Percentiles rank a stretch among this genome's conserved stretches.
Evolutionary conservation across 1,140 invertebrate genomes (phyloP).

Genomic region (Drosophila sproati): DNA sequence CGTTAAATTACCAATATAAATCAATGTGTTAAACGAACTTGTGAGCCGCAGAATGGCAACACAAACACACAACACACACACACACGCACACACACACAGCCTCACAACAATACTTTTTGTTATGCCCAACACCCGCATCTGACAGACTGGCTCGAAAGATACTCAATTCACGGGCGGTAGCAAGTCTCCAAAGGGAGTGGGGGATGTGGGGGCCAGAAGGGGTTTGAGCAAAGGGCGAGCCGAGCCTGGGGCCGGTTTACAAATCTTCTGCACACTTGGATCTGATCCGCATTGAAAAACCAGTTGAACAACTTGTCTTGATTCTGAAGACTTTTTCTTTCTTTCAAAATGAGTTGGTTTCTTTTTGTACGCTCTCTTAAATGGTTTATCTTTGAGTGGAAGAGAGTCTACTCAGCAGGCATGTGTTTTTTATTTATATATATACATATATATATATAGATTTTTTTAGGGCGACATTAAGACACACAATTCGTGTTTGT

Average conservation of each 20-base stretch:
- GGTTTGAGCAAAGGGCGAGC: slow-evolving; percentile 30
- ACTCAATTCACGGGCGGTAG: not conserved
- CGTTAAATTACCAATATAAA: slow-evolving; percentile 82
- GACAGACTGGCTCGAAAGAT: not conserved
- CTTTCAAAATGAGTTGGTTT: slow-evolving; percentile 64
- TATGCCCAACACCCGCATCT: slow-evolving; percentile 52
- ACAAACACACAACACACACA: slow-evolving; percentile 4
- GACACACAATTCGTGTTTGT: slow-evolving; percentile 49
- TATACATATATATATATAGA: not conserved
- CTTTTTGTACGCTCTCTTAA: slow-evolving; percentile 51
- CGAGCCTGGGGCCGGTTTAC: slow-evolving; percentile 31
- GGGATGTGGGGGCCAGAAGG: not conserved
- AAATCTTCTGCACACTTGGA: slow-evolving; percentile 22
- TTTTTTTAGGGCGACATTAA: slow-evolving; percentile 49
- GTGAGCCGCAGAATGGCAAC: slow-evolving; percentile 34
- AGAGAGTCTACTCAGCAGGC: slow-evolving; percentile 5
- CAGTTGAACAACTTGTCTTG: slow-evolving; percentile 79
- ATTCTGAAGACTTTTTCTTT: slow-evolving; percentile 82
- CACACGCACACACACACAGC: not conserved
- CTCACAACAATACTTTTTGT: not conserved
- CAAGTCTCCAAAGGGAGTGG: slow-evolving; percentile 46
- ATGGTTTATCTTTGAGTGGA: slow-evolving; percentile 33
- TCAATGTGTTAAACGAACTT: slow-evolving; percentile 67
- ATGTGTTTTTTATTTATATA: slow-evolving; percentile 28
- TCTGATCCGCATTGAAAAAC: slow-evolving; percentile 47